Evolutionary conservation across 1,140 invertebrate genomes (phyloP).

Genomic region (Dinoponera quadriceps): DNA sequence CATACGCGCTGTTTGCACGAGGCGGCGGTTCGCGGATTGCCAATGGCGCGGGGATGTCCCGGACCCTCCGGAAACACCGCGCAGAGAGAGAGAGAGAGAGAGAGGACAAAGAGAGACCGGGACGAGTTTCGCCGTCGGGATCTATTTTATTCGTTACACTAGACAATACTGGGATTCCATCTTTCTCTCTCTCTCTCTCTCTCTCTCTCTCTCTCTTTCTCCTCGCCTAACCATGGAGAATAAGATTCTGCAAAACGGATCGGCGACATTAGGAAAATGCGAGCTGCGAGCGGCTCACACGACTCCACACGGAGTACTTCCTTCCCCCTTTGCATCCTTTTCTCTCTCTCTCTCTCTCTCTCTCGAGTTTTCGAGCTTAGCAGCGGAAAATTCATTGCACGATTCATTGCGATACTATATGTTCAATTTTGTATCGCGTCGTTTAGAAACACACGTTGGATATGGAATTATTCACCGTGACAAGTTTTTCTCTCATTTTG

Average conservation of each 20-base stretch:
- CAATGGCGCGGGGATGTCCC: constrained; percentile 71
- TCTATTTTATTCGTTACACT: constrained; percentile 66
- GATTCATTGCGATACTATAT: no score
- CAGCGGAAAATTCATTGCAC: no score
- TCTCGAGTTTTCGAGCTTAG: no score
- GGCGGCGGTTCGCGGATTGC: constrained; percentile 75
- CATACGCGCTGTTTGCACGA: constrained; percentile 70
- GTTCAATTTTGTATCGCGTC: no score
- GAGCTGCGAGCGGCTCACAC: constrained; percentile 6
- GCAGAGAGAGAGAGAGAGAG: constrained; percentile 47
- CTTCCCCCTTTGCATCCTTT: no score
- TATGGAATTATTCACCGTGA: no score
- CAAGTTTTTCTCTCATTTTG: no score
- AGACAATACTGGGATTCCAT: constrained; percentile 62
- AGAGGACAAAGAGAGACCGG: constrained; percentile 64
- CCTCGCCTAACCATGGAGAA: constrained; percentile 66
- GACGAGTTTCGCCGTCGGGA: constrained; percentile 49
- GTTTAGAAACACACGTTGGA: no score
- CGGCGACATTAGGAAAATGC: constrained; percentile 26
- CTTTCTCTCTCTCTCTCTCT: no score
- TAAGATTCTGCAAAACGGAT: constrained; percentile 65
- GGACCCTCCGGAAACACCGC: constrained; percentile 70
- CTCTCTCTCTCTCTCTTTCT: no score
- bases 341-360: no score
- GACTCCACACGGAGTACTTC: neutral